These are phyloP conservation scores for Aplochiton taeniatus DNA, from an alignment of 2,797 vertebrate species.

Conservation along the genomic window DNA sequence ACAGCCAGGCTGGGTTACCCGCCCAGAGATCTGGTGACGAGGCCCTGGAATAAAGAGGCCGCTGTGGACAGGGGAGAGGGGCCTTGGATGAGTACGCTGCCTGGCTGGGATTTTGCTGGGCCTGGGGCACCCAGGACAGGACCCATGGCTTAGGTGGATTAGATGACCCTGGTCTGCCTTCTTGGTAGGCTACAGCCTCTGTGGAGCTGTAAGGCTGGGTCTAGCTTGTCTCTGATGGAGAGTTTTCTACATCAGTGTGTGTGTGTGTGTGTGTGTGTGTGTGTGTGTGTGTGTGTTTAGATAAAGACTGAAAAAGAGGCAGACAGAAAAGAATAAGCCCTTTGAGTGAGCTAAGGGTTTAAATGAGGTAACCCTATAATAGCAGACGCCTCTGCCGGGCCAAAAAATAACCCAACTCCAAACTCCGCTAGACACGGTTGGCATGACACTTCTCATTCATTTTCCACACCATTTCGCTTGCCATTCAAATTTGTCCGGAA, in stretches of 20 bases:
- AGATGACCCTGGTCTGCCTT: too few species aligned
- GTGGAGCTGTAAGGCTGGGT: not conserved
- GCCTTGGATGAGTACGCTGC: not conserved
- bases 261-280: not conserved
- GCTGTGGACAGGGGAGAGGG: constrained; percentile 7
- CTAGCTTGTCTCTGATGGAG: not conserved
- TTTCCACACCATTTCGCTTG: not conserved
- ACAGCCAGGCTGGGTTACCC: constrained; percentile 68
- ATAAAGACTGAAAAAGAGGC: not conserved
- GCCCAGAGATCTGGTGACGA: constrained; percentile 71
- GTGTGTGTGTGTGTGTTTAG: not conserved
- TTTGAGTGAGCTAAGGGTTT: not conserved
- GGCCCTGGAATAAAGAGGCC: constrained; percentile 43
- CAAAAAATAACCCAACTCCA: not conserved
- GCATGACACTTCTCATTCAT: not conserved
- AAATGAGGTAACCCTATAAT: not conserved
- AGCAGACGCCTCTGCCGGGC: not conserved
- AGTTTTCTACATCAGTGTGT: too few species aligned
- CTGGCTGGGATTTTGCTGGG: not conserved
- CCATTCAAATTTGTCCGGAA: not conserved
- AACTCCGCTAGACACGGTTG: too few species aligned
- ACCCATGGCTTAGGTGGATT: too few species aligned
- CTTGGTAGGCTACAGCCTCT: too few species aligned
- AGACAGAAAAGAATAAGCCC: too few species aligned
- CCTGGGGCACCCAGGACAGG: not conserved